Percentiles rank a stretch among this genome's conserved stretches.
Evolutionary conservation across 2,113 vertebrate genomes (phyloP).

Genomic region (Ictalurus furcatus): DNA sequence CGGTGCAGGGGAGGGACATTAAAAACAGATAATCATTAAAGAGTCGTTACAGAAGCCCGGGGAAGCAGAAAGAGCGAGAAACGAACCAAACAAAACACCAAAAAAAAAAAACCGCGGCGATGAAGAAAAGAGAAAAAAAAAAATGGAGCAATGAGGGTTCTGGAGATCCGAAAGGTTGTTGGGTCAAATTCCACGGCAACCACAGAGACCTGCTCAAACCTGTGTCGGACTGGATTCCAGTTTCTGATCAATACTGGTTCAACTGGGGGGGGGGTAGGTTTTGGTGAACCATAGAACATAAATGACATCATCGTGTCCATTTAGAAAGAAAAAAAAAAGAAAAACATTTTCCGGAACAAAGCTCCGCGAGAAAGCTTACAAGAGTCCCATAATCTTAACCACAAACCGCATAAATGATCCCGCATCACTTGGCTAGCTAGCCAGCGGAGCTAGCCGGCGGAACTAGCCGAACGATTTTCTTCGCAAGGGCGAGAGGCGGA

Average conservation of each 20-base stretch:
- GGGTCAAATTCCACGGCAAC: background rate
- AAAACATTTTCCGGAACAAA: background rate
- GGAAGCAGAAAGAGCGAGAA: slow-evolving; percentile 19
- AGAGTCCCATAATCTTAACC: background rate
- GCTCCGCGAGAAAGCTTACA: background rate
- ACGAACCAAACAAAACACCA: background rate
- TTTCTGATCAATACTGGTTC: background rate
- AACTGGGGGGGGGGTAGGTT: background rate
- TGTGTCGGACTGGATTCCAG: background rate
- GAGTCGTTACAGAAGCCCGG: slow-evolving; percentile 58
- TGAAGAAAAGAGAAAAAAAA: slow-evolving; percentile 24
- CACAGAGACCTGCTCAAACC: background rate
- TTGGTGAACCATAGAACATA: background rate
- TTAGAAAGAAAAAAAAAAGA: background rate
- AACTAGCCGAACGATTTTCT: background rate
- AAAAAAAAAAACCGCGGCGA: background rate
- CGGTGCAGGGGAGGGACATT: slow-evolving; percentile 50
- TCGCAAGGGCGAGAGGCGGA: background rate
- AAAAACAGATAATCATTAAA: slow-evolving; percentile 67
- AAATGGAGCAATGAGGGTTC: background rate
- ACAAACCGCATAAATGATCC: background rate
- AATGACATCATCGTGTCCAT: background rate
- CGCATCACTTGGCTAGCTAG: background rate
- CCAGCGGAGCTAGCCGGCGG: background rate
- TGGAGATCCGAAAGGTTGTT: background rate